Evolutionary conservation across 1,140 invertebrate species (phyloP).

Genomic region (Scaptomyza pallida): DNA sequence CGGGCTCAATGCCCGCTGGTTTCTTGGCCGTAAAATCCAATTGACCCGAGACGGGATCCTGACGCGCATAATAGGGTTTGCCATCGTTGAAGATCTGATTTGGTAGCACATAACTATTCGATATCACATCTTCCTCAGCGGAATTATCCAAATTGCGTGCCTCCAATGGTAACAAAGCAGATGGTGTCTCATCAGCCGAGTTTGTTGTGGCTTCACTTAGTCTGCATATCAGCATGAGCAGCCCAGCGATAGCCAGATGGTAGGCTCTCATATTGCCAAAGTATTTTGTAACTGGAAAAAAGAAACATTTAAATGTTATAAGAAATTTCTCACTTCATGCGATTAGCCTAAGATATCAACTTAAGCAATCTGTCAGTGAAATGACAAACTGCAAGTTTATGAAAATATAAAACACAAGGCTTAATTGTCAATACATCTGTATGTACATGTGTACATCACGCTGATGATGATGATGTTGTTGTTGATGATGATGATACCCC

Average conservation of each 20-base stretch:
- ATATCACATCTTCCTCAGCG: constrained; percentile 71
- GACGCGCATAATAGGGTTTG: constrained; percentile 88
- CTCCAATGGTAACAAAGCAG: constrained; percentile 66
- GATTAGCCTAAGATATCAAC: too few relatives aligned
- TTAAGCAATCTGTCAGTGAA: too few relatives aligned
- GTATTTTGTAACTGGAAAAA: constrained; percentile 32
- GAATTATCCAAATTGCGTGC: constrained; percentile 64
- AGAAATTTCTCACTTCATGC: too few relatives aligned
- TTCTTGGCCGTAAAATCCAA: constrained; percentile 87
- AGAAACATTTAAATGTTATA: too few relatives aligned
- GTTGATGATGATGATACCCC: constrained; percentile 23
- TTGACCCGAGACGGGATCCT: constrained; percentile 88
- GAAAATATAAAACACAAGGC: too few relatives aligned
- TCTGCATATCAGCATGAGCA: constrained; percentile 41
- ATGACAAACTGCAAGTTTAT: too few relatives aligned
- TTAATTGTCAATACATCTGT: neutral
- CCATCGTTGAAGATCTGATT: constrained; percentile 87
- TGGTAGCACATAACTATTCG: constrained; percentile 76
- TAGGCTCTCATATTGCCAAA: constrained; percentile 34
- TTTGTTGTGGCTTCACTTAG: constrained; percentile 10
- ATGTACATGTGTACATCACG: neutral
- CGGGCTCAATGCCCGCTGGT: constrained; percentile 83
- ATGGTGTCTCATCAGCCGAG: constrained; percentile 44
- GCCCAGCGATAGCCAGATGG: constrained; percentile 28
- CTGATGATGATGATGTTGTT: too few relatives aligned